Conservation (phyloP, 2,797 vertebrate genomes). For the Ctenochaetus hawaiiensis region DNA sequence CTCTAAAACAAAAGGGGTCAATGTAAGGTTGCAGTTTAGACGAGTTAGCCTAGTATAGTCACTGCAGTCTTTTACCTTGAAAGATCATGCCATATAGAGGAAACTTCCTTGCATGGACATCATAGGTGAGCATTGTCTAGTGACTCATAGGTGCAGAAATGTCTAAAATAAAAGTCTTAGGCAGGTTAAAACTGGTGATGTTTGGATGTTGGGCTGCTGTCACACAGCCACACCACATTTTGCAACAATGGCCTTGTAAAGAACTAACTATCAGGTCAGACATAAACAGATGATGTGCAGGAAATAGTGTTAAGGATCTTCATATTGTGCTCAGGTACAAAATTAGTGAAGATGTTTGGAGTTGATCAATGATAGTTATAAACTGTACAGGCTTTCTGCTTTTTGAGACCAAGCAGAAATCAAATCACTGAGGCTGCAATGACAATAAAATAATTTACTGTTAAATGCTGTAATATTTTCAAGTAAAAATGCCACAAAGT, state of each 20-base stretch:
- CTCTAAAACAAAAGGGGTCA: constrained; percentile 19
- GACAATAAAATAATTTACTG: background rate
- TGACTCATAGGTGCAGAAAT: background rate
- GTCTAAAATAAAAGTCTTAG: background rate
- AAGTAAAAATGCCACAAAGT: background rate
- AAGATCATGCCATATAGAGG: background rate
- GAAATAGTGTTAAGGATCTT: too few species aligned
- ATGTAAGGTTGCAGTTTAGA: constrained; percentile 21
- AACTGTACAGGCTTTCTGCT: background rate
- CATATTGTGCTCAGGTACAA: too few species aligned
- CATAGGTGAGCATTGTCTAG: background rate
- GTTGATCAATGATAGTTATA: background rate
- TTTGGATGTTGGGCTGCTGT: background rate
- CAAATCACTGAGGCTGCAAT: background rate
- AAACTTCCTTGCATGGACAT: background rate
- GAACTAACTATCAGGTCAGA: too few species aligned
- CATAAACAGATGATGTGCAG: too few species aligned
- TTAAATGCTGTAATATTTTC: background rate
- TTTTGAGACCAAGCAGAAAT: background rate
- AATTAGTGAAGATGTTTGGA: background rate
- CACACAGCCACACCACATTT: background rate
- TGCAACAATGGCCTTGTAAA: too few species aligned
- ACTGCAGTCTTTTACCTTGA: constrained; percentile 18
- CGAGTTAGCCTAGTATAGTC: constrained; percentile 5
- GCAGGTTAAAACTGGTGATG: background rate